Base-by-base conservation (phyloP, 2,797 vertebrate genomes). In the Sebastes taczanowskii region DNA sequence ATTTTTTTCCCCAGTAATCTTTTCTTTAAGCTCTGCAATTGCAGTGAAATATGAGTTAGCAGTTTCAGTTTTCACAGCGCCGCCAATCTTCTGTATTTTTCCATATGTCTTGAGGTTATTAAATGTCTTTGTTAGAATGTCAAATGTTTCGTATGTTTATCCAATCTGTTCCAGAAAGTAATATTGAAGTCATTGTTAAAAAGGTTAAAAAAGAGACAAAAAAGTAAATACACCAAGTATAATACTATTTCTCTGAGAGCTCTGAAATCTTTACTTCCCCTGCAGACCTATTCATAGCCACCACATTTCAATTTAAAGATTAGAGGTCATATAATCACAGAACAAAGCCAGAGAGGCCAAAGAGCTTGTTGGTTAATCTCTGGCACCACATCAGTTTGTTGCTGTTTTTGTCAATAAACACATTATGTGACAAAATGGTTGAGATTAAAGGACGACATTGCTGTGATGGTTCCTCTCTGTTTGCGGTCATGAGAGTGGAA, bases 241-340 rank as follows among this genome's bases (percentile, higher is more conserved):
- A 42, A 38, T 3, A 11, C 29, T n/a, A 42, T 35, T 62, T 69
- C 16, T 27, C 9, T 10, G 2, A 5, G 2, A 16, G 29, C 4
- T 71, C 53, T 62, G 4, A 77, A 42, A 9, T 34, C 34, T 25
- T 58, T 11, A 6, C 34, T 42, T 16, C 27, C n/a, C 7, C 14
- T 9, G 3, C 16, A 20, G 13, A 18, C 25, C 35, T 68, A 65
- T 74, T 85, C 30, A 59, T 78, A 68, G 66, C 60, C 49, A 70
- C 14, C 9, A 63, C 2, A 60, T 77, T 83, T 83, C 4, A 62
- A 11, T 76, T 69, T 20, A 63, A 59, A 74, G 69, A 80, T 90
- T 56, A 80, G 22, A 74, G 64, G 11, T 55, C 58, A 76, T 69
- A 4, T 83, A 79, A 74, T 86, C 77, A 38, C 18, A 76, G 49